A percentile compares a stretch with the other conserved stretches of the same genome.
These are phyloP conservation scores for Rhagoletis zephyria DNA, from an alignment of 1,140 invertebrate genomes.

Conservation along the genomic window DNA sequence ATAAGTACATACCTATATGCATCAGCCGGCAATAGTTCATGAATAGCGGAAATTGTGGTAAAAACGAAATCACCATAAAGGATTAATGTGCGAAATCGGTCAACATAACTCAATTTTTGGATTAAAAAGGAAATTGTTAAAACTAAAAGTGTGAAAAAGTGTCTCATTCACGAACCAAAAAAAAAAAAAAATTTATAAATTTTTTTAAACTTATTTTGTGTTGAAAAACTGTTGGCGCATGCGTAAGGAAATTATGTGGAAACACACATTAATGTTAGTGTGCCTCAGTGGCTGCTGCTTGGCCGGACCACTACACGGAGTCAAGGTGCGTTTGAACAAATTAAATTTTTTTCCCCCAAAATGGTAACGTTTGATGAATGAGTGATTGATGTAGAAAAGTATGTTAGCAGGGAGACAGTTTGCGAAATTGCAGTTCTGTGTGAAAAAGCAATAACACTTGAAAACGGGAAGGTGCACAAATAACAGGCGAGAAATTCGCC, in stretches of 20 bases:
- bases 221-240: background rate
- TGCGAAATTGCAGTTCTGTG: no score
- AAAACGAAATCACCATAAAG: slow-evolving; percentile 38
- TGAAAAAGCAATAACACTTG: no score
- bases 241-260: slow-evolving; percentile 54
- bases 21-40: background rate
- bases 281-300: slow-evolving; percentile 62
- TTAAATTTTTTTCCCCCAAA: background rate
- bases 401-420: no score
- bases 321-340: slow-evolving; percentile 65
- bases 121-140: slow-evolving; percentile 38
- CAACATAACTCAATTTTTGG: slow-evolving; percentile 21
- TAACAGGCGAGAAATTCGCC: background rate
- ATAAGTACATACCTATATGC: background rate
- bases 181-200: background rate
- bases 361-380: no score
- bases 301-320: slow-evolving; percentile 62
- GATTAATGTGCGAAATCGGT: slow-evolving; percentile 20
- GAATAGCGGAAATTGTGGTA: slow-evolving; percentile 1
- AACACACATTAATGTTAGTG: slow-evolving; percentile 55
- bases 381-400: no score
- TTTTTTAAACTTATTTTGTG: background rate
- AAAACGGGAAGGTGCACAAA: no score
- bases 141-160: slow-evolving; percentile 34
- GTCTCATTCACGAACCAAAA: no score